Percentiles rank a stretch among this genome's conserved stretches.
Conservation (phyloP, 2,113 vertebrate species). For the Puntigrus tetrazona region DNA sequence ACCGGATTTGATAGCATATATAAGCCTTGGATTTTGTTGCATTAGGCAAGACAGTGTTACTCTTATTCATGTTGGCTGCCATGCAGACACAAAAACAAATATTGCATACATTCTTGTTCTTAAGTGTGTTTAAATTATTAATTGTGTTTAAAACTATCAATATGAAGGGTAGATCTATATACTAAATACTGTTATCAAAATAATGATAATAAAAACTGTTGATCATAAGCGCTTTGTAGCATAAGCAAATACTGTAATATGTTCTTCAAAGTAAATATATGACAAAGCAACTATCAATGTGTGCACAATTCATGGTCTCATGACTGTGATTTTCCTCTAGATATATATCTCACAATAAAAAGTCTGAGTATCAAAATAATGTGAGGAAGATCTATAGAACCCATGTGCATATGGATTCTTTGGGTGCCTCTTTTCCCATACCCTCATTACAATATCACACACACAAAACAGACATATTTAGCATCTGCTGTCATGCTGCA, state of each 20-base stretch:
- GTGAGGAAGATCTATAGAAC: background rate
- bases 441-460: background rate
- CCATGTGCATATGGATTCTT: background rate
- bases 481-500: background rate
- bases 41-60: background rate
- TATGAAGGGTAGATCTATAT: background rate
- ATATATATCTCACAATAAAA: background rate
- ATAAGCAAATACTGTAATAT: background rate
- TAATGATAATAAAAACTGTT: background rate
- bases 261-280: background rate
- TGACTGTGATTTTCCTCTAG: background rate
- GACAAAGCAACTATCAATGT: background rate
- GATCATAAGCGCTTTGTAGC: background rate
- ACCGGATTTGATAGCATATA: background rate
- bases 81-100: background rate
- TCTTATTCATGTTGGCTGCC: background rate
- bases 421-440: background rate
- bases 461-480: conserved; percentile 22
- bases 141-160: background rate
- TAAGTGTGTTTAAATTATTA: background rate
- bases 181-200: background rate
- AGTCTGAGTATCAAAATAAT: background rate
- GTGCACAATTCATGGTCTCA: background rate
- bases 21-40: background rate
- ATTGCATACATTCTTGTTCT: background rate